A percentile compares a stretch with the other conserved stretches of the same genome.
Conservation (phyloP, 2,113 vertebrate species). For the Glaucomys volans region DNA sequence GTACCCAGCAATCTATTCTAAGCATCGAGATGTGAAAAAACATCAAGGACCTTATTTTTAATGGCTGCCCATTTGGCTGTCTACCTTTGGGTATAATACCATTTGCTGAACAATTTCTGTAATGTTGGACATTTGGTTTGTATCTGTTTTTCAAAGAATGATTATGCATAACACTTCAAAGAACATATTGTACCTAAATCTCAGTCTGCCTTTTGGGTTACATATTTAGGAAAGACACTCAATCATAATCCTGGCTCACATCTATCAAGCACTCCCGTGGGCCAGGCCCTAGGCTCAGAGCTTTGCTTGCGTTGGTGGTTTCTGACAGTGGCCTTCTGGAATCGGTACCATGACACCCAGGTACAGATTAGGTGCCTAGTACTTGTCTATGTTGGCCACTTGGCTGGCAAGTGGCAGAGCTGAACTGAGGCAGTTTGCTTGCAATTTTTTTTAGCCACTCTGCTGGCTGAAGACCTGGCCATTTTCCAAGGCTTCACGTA, state of each 20-base stretch:
- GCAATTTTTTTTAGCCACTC: too few relatives aligned
- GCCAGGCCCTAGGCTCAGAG: not conserved
- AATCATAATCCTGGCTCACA: not conserved
- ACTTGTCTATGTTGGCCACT: not conserved
- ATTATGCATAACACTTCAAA: constrained; percentile 63
- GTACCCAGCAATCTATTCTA: not conserved
- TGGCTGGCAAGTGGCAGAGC: not conserved
- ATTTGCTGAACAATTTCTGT: constrained; percentile 60
- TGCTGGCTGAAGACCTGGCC: not conserved
- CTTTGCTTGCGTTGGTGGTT: not conserved
- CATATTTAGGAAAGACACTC: constrained; percentile 43
- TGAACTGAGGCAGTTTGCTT: not conserved
- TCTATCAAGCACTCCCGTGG: rapidly evolving
- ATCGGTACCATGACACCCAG: not conserved
- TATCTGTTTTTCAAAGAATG: constrained; percentile 73
- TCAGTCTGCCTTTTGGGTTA: constrained; percentile 62
- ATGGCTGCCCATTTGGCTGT: constrained; percentile 70
- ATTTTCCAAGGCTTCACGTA: not conserved
- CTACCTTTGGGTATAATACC: constrained; percentile 76
- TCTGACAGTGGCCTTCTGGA: not conserved
- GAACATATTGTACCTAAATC: constrained; percentile 71
- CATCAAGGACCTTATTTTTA: constrained; percentile 60
- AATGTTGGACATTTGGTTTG: constrained; percentile 73
- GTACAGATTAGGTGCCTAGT: not conserved
- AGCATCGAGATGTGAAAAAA: constrained; percentile 38